Base-by-base conservation (phyloP, 2,888 invertebrate genomes). In the Clistopyga incitator region DNA sequence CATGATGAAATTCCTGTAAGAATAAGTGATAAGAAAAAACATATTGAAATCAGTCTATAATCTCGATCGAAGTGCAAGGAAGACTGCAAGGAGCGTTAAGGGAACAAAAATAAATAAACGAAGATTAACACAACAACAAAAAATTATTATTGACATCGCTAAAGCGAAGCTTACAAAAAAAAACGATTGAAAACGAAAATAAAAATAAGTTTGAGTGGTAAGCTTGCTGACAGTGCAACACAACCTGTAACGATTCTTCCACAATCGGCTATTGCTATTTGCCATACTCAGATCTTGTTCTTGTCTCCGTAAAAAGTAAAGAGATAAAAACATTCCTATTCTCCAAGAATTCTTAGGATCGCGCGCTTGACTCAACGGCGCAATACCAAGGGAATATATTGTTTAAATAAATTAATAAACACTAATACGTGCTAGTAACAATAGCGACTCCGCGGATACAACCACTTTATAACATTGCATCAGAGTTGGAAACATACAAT, bases 111-210 rank as follows among this genome's bases (percentile, higher is more conserved):
- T 50, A 50, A 65, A 76, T 52, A 18, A 80, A 79, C 15, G 56
- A 65, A 52, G 47, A 64, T 15, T 42, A 18, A 82, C 77, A 79
- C 64, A 84, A 86, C 81, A 84, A 81, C 8, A 67, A 79, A 67
- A 52, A 42, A 71, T 81, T 84, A 71, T 78, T 74, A 61, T 84
- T 84, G 67, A 78, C 64, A 56, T 83, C 70, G 76, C 75, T 56
- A 68, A 54, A 78, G 20, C 50, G 68, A 74, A 54, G 70, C 38
- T 34, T 85, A 77, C 68, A 86, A 86, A 83, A 80, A 15, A 75
- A 59, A 8, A 65, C n/a, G 11, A 45, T 59, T 52, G 65, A 65
- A 74, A 68, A 38, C 25, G 64, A 74, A 56, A 56, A 54, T 42
- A 45, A 52, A 18, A 29, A 67, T 75, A 50, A 34, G 50, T 65